Evolutionary conservation across 2,797 vertebrate genomes (phyloP).

Genomic region (Coregonus suidteri): DNA sequence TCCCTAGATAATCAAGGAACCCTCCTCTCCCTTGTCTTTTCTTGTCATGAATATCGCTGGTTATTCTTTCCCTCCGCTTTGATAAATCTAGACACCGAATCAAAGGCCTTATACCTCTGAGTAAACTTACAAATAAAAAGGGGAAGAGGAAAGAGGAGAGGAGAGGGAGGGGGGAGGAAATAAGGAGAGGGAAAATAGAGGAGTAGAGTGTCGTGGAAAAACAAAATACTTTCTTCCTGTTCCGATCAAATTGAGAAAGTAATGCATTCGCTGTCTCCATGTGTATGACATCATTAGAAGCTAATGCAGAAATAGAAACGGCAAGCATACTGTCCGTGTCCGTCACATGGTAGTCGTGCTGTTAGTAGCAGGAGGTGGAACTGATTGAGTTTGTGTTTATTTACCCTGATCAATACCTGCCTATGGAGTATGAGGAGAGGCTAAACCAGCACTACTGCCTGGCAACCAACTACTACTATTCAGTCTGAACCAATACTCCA

Average conservation of each 20-base stretch:
- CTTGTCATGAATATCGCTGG: constrained; percentile 39
- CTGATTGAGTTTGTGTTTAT: constrained; percentile 69
- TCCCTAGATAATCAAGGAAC: constrained; percentile 22
- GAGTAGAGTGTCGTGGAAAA: constrained; percentile 17
- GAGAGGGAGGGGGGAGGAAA: too few species aligned
- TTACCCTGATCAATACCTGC: constrained; percentile 67
- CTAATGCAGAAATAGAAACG: constrained; percentile 45
- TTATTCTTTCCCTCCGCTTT: constrained; percentile 49
- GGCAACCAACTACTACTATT: constrained; percentile 68
- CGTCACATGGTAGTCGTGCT: constrained; percentile 67
- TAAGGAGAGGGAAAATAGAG: background rate
- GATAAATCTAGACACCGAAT: constrained; percentile 47
- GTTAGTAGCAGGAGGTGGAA: constrained; percentile 55
- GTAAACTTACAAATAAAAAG: constrained; percentile 47
- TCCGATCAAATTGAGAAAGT: background rate
- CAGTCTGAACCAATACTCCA: constrained; percentile 51
- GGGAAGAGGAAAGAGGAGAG: background rate
- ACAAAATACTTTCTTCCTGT: background rate
- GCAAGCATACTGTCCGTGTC: constrained; percentile 59
- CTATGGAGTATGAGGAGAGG: constrained; percentile 34
- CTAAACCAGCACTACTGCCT: constrained; percentile 63
- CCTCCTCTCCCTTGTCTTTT: constrained; percentile 22
- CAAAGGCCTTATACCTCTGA: constrained; percentile 20
- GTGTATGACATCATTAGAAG: constrained; percentile 12
- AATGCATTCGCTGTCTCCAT: background rate